Evolutionary conservation across 2,888 invertebrate species (phyloP), one percentile per base, ranked within the genome.

Genomic region (Tanaodytes sp.): DNA sequence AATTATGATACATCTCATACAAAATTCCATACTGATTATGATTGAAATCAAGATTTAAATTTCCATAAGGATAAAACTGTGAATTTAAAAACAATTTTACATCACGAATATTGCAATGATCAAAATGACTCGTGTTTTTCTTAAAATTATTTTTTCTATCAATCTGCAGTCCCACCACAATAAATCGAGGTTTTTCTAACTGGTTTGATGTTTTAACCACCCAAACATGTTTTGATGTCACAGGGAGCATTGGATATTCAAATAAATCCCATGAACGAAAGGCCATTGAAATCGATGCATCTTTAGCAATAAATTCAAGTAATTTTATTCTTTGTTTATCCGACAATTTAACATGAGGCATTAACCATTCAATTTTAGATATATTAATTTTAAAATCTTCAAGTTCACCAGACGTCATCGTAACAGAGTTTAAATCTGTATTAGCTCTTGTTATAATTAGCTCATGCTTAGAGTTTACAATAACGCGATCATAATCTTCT

Each of bases 161-260:
- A 8, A 8, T 84, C 77, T 85, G 84, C 45, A 84, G 77, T 9
- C 76, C 83, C 3, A 43, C 1, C 4, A 43, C 8, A 27, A 43
- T 43, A 14, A 14, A 43, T 11, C 23, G 27, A n/a, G 43, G 27
- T 27, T 43, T 43, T 43, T 27, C 43, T 12, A 43, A 59, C 54
- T 77, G 76, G 12, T 73, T 73, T 9, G 79, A 68, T 20, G 82
- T 81, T 64, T 75, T 73, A 9, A 48, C 48, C 18, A 33, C 18
- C 33, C 33, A 48, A 12, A 33, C 16, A 18, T 33, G 33, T 19
- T 48, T 48, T 12, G 1, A 16, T 4, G 33, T 18, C 4, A 12
- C 2, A n/a, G 48, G 48, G 1, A 31, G 8, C 8, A 23, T 23
- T 23, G 23, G 23, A 23, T 23, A 23, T 23, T 23, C 23, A 23